Base-by-base conservation (phyloP, 1,140 invertebrate species). In the Drosophila nannoptera region DNA sequence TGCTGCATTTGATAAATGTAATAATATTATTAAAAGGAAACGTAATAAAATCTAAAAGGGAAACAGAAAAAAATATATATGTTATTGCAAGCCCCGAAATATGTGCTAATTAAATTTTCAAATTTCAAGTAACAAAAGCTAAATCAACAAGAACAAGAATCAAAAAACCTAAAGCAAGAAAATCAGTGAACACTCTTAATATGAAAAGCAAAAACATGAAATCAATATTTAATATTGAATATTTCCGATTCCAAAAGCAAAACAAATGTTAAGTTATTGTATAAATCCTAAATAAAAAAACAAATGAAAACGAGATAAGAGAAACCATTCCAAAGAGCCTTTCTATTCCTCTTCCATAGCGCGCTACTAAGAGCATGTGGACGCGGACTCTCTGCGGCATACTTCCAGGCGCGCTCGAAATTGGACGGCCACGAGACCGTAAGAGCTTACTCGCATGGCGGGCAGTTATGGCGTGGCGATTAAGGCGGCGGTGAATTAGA, bases 191-290 rank as follows among this genome's bases (percentile, higher is more conserved):
- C 69, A 53, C 35, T 36, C 38, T 45, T 29, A 50, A 38, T n/a
- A 69, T 55, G 33, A 42, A 65, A 59, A 48, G 52, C 58, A 82
- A 73, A 31, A 73, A 14, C 71, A 77, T 62, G 67, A 87, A 87
- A 87, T 80, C 83, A 87, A 87, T 87, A 87, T 87, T 67, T 77
- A 82, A 87, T 87, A 87, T 87, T 87, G 83, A 87, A 87, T 70
- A 87, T 87, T 87, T 87, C 83, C 83, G 77, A 87, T 83, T 87
- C 78, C 73, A 84, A 84, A 81, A 73, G 60, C 58, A 80, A 86
- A 65, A 45, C 63, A 84, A 78, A 83, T 84, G 78, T 83, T 83
- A 83, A 83, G 78, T 84, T 83, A 83, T 84, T 83, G 78, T 83
- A 83, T 84, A 83, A 83, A 82, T 83, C 78, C 78, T 78, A 78